Conservation (phyloP, 2,113 vertebrate species). For the Podilymbus podiceps region DNA sequence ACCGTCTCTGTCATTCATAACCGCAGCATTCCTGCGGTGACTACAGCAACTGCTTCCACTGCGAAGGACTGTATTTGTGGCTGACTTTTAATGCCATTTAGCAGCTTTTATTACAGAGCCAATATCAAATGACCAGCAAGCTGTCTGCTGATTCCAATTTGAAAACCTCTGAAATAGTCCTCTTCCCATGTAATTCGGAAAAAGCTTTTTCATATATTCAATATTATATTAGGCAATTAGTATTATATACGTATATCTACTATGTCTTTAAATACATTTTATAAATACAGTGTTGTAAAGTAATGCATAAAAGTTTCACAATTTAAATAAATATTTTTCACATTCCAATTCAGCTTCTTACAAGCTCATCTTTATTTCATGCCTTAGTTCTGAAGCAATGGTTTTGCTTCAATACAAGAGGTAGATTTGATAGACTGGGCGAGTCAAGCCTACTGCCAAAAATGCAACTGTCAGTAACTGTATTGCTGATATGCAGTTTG, state of each 20-base stretch:
- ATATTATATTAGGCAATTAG: slow-evolving; percentile 48
- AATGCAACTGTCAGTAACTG: slow-evolving; percentile 61
- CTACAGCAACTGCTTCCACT: neutral
- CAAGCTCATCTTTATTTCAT: slow-evolving; percentile 66
- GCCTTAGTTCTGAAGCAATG: slow-evolving; percentile 64
- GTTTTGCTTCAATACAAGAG: slow-evolving; percentile 75
- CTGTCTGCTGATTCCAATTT: neutral
- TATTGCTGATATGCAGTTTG: slow-evolving; percentile 66
- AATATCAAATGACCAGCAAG: neutral
- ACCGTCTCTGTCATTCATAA: neutral
- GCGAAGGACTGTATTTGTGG: neutral
- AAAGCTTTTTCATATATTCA: slow-evolving; percentile 52
- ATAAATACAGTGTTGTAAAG: slow-evolving; percentile 73
- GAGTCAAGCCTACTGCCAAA: slow-evolving; percentile 69
- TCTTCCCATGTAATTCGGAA: slow-evolving; percentile 46
- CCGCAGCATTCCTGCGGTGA: neutral
- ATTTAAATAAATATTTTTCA: slow-evolving; percentile 78
- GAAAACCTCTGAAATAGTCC: slow-evolving; percentile 2
- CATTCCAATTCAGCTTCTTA: slow-evolving; percentile 76
- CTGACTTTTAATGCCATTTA: slow-evolving; percentile 21
- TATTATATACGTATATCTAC: slow-evolving; percentile 39
- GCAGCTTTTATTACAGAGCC: slow-evolving; percentile 23
- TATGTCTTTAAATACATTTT: slow-evolving; percentile 60
- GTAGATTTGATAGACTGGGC: slow-evolving; percentile 74
- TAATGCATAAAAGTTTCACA: slow-evolving; percentile 70